A percentile compares a stretch with the other conserved stretches of the same genome.
These are phyloP conservation scores for Balaeniceps rex DNA, from an alignment of 2,113 vertebrate genomes.

Conservation along the genomic window DNA sequence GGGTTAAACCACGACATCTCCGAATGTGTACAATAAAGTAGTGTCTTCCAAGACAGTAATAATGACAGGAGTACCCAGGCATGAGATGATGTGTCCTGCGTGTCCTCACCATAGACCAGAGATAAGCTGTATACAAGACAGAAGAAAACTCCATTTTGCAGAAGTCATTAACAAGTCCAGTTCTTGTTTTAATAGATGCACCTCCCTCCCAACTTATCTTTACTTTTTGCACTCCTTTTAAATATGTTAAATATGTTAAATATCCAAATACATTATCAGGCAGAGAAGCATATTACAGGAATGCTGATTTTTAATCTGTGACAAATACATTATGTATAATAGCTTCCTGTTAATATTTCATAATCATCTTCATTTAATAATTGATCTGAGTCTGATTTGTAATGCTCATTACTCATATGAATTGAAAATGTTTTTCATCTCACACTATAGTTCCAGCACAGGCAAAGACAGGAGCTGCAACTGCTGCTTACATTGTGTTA, in stretches of 20 bases:
- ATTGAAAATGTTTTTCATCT: constrained; percentile 19
- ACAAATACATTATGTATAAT: constrained; percentile 30
- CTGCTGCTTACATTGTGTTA: neutral
- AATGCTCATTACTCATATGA: constrained; percentile 24
- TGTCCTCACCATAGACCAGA: neutral
- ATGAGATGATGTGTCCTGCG: neutral
- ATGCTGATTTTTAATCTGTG: constrained; percentile 7
- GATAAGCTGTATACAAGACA: neutral
- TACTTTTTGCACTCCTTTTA: neutral
- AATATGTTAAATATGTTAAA: neutral
- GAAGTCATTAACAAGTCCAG: neutral
- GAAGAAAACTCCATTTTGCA: neutral
- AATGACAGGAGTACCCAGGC: neutral
- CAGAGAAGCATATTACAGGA: neutral
- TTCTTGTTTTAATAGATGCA: neutral
- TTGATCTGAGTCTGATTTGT: constrained; percentile 16
- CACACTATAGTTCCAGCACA: neutral
- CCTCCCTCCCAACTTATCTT: neutral
- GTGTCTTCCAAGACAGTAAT: neutral
- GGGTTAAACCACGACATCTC: too few relatives aligned
- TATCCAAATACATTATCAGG: neutral
- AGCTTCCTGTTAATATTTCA: constrained; percentile 39
- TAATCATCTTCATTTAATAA: constrained; percentile 43
- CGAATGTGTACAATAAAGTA: neutral
- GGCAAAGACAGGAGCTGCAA: neutral